A percentile compares a stretch with the other conserved stretches of the same genome.
Conservation (phyloP, 1,140 invertebrate genomes). For the Drosophila lacteicornis region DNA sequence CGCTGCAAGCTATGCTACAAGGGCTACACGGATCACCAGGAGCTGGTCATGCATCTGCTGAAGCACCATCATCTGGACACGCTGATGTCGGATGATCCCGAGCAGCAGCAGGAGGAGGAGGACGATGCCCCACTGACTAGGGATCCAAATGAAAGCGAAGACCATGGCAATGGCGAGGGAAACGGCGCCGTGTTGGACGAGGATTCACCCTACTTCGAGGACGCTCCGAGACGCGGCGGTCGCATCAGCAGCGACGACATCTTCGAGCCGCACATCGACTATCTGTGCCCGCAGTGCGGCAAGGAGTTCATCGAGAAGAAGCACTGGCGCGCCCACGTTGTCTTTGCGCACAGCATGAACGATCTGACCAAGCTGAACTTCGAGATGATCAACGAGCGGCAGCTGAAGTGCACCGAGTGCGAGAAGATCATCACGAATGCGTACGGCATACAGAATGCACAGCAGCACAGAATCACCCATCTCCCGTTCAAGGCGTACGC, state of each 20-base stretch:
- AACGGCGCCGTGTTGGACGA: slow-evolving; percentile 46
- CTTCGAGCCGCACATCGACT: slow-evolving; percentile 77
- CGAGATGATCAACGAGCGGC: slow-evolving; percentile 67
- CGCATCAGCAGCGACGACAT: slow-evolving; percentile 68
- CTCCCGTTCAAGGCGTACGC: slow-evolving; percentile 76
- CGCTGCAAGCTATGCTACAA: slow-evolving; percentile 77
- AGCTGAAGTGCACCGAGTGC: slow-evolving; percentile 73
- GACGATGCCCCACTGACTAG: not conserved
- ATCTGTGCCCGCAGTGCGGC: slow-evolving; percentile 78
- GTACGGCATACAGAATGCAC: slow-evolving; percentile 81
- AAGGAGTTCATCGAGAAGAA: slow-evolving; percentile 78
- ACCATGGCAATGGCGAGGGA: slow-evolving; percentile 24
- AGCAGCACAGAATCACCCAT: slow-evolving; percentile 79
- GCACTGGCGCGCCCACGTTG: slow-evolving; percentile 77
- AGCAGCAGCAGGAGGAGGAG: slow-evolving; percentile 10
- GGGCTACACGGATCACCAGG: slow-evolving; percentile 57
- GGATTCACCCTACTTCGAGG: slow-evolving; percentile 54
- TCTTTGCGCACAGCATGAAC: slow-evolving; percentile 70
- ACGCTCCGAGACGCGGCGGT: slow-evolving; percentile 57
- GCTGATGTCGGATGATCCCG: slow-evolving; percentile 33
- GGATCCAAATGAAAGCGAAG: slow-evolving; percentile 44
- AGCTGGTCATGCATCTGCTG: slow-evolving; percentile 61
- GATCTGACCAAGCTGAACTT: slow-evolving; percentile 74
- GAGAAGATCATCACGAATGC: slow-evolving; percentile 81
- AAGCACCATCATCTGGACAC: slow-evolving; percentile 66